Base-by-base conservation (phyloP, 2,888 invertebrate species). In the Phyllotreta cruciferae region DNA sequence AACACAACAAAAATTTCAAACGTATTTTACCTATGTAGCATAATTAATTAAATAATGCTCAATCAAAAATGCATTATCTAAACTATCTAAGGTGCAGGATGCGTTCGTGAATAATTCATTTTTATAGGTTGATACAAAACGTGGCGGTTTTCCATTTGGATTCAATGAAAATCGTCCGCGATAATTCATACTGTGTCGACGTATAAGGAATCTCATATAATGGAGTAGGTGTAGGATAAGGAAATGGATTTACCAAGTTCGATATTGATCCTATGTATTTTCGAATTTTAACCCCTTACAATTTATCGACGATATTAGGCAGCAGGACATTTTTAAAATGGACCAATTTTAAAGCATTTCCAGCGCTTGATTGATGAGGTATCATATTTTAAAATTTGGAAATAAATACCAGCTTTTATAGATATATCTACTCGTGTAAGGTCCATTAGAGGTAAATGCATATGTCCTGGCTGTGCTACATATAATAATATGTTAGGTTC, bases 161-260 rank as follows among this genome's bases (percentile, higher is more conserved):
- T 10, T 9, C 41, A 41, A 10, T 41, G 41, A 41, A 10, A 41
- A 41, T 38, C 24, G 24, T 56, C 56, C 14, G 35, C 62, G n/a
- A 62, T 62, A 62, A 62, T 56, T 62, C 62, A 62, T 56, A 44
- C 39, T 56, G 50, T 56, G 62, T 56, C 56, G 62, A 62, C 56
- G 56, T 49, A 47, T 24, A 38, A 44, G 50, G 56, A 62, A 62
- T 62, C 62, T 56, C 49, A 41, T 55, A 62, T 62, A 62, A 62
- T 56, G 56, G 56, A 62, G 56, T 62, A 52, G 56, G 56, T 62
- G 47, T 62, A 35, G 47, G 56, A 41, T 36, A 39, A 50, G 62
- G 49, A 62, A 50, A 56, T 50, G 56, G 56, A 42, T 54, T 52
- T 41, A 56, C 50, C 62, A 50, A 34, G 42, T 62, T 62, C 47